These are phyloP conservation scores for Eupleurogrammus muticus DNA, from an alignment of 2,797 vertebrate species.

Conservation along the genomic window DNA sequence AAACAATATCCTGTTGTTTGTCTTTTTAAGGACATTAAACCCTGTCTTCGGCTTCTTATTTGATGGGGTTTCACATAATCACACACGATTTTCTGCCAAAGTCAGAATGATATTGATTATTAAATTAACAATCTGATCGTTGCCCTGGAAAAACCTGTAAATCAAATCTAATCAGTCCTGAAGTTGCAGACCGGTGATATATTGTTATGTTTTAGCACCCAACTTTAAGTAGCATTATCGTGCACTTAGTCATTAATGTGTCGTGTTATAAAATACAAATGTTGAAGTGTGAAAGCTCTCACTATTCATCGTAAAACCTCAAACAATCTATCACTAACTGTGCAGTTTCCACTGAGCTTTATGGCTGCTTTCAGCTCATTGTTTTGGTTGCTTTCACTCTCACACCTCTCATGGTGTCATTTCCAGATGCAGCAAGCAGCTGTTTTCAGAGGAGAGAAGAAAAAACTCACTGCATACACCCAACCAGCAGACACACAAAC, in stretches of 20 bases:
- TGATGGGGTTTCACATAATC: no score
- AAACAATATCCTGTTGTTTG: conserved; percentile 24
- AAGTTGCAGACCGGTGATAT: no score
- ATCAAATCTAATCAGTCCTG: no score
- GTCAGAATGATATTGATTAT: no score
- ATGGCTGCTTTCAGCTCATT: neutral
- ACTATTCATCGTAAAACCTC: no score
- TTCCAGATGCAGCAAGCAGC: neutral
- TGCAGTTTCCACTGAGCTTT: neutral
- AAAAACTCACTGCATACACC: neutral
- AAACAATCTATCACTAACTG: neutral
- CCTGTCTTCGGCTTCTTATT: no score
- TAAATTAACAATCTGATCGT: no score
- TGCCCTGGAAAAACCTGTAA: no score
- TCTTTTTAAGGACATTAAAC: neutral
- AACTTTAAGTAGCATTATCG: neutral
- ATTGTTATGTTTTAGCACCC: no score
- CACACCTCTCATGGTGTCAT: neutral
- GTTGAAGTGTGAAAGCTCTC: neutral
- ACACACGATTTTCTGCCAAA: no score
- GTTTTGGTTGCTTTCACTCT: neutral
- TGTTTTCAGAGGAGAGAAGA: neutral
- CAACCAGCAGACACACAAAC: neutral
- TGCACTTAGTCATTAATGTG: neutral
- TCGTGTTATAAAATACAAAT: neutral